These are phyloP conservation scores for Archips crataeganus DNA, from an alignment of 2,888 invertebrate genomes.

Conservation along the genomic window DNA sequence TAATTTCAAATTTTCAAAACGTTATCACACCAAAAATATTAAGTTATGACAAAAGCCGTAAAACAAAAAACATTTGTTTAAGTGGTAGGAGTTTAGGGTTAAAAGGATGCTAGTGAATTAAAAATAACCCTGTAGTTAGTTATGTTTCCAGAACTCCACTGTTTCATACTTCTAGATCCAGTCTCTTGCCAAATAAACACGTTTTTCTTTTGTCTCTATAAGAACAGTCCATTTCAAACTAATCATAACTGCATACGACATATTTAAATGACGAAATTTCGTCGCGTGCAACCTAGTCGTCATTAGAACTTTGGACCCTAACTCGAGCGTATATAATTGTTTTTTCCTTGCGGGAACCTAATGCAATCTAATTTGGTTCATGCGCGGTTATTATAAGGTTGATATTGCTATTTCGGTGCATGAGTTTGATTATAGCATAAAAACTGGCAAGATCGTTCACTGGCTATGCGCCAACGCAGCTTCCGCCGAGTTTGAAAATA, in stretches of 20 bases:
- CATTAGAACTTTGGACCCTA: background rate
- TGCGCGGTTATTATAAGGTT: background rate
- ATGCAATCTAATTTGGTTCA: background rate
- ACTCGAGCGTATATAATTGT: background rate
- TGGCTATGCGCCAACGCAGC: constrained; percentile 54
- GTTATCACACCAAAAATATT: too few species aligned
- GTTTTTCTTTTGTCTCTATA: background rate
- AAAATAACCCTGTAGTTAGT: too few species aligned
- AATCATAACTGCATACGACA: background rate
- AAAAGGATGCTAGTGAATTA: too few species aligned
- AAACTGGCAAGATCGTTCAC: constrained; percentile 50
- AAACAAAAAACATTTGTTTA: too few species aligned
- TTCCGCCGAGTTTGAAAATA: constrained; percentile 51
- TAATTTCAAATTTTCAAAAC: too few species aligned
- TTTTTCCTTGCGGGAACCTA: background rate
- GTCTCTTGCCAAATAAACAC: background rate
- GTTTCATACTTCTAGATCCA: too few species aligned
- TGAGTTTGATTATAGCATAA: constrained; percentile 47
- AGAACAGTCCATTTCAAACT: background rate
- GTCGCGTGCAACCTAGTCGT: background rate
- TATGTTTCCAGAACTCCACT: too few species aligned
- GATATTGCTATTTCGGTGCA: background rate
- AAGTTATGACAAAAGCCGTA: too few species aligned
- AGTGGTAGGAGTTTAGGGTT: too few species aligned
- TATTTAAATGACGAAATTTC: background rate